These are phyloP conservation scores for Drosophila helvetica DNA, from an alignment of 2,888 invertebrate species.

Conservation along the genomic window DNA sequence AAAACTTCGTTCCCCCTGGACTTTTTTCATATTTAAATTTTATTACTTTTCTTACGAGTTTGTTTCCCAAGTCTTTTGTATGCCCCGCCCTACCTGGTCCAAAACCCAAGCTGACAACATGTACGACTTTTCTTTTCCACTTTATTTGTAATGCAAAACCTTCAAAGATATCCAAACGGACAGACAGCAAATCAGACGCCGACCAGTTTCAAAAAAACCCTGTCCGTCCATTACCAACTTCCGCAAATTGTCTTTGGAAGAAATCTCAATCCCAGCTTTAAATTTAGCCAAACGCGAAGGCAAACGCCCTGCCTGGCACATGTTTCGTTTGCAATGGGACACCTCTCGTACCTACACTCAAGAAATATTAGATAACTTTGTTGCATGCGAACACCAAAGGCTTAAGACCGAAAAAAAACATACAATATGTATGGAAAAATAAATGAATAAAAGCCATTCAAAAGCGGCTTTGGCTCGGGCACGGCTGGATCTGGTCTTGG, in stretches of 20 bases:
- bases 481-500: conserved; percentile 32
- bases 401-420: conserved; percentile 50
- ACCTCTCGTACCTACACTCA: conserved; percentile 18
- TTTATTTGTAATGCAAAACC: conserved; percentile 39
- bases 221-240: conserved; percentile 59
- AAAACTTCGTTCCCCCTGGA: background rate
- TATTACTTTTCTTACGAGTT: conserved; percentile 26
- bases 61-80: conserved; percentile 62
- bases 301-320: conserved; percentile 58
- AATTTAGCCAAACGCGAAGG: conserved; percentile 77
- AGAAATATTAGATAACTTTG: conserved; percentile 70
- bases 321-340: conserved; percentile 57
- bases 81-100: conserved; percentile 6
- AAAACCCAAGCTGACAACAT: conserved; percentile 3
- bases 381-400: conserved; percentile 59
- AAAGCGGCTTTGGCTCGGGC: conserved; percentile 58
- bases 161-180: conserved; percentile 2
- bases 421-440: background rate
- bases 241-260: conserved; percentile 60
- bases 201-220: conserved; percentile 40
- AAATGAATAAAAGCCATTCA: conserved; percentile 43
- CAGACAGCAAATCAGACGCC: background rate
- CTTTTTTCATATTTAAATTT: conserved; percentile 8
- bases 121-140: conserved; percentile 13
- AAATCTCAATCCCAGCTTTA: conserved; percentile 55